Conservation (phyloP, 1,140 invertebrate genomes). For the Lasaia peninsularis region DNA sequence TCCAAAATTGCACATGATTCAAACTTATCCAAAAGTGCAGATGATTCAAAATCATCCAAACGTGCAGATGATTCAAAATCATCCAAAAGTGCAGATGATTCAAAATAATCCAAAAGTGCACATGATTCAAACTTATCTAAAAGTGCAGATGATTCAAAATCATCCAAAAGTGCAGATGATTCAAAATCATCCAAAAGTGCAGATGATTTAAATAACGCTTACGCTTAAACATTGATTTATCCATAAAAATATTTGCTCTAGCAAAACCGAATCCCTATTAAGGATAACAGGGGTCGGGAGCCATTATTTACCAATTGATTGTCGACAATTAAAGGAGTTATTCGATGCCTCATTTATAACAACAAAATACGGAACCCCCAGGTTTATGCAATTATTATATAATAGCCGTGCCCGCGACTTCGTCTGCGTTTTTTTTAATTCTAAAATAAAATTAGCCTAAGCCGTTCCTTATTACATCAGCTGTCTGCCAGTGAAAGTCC, state of each 20-base stretch:
- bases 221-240: background rate
- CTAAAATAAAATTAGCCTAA: too few species aligned
- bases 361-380: background rate
- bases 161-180: background rate
- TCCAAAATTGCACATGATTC: too few species aligned
- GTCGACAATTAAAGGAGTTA: constrained; percentile 1
- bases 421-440: too few species aligned
- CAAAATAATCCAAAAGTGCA: too few species aligned
- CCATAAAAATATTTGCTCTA: background rate
- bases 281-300: background rate
- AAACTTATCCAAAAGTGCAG: too few species aligned
- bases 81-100: background rate
- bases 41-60: too few species aligned
- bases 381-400: too few species aligned
- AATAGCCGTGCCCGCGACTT: too few species aligned
- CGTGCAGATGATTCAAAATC: background rate
- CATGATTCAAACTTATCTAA: background rate
- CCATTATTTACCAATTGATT: background rate
- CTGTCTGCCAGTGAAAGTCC: too few species aligned
- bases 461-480: too few species aligned
- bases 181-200: background rate
- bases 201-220: background rate
- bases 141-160: too few species aligned
- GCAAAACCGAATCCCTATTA: background rate
- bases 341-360: background rate